Evolutionary conservation across 1,140 invertebrate genomes (phyloP).

Genomic region (Drosophila biarmipes): DNA sequence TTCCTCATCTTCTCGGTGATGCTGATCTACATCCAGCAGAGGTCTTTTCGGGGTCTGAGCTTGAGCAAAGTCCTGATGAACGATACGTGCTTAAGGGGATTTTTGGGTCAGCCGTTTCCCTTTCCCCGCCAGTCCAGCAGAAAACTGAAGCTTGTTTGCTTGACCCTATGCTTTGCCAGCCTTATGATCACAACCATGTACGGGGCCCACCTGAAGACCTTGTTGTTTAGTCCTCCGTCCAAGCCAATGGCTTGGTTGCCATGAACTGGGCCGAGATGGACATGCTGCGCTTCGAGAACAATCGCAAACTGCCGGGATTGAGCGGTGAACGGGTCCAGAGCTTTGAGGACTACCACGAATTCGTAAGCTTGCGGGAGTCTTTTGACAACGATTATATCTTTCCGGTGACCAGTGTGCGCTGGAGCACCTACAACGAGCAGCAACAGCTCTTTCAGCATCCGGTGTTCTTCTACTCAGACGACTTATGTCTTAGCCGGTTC

Average conservation of each 20-base stretch:
- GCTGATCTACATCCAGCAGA: constrained; percentile 40
- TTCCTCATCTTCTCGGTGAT: constrained; percentile 51
- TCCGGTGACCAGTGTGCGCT: constrained; percentile 36
- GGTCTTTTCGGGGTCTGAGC: constrained; percentile 30
- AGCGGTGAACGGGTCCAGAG: constrained; percentile 7
- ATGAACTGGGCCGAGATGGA: background rate
- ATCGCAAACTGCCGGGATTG: no score
- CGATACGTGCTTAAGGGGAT: constrained; percentile 52
- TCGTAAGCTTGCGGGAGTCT: no score
- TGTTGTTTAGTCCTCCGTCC: background rate
- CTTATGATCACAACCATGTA: constrained; percentile 1
- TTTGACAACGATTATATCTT: constrained; percentile 25
- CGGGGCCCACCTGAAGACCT: background rate
- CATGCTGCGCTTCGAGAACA: background rate
- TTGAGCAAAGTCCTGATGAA: constrained; percentile 39
- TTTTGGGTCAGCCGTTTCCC: constrained; percentile 56
- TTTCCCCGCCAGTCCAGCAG: constrained; percentile 10
- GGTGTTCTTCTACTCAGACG: constrained; percentile 47
- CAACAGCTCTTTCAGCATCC: constrained; percentile 44
- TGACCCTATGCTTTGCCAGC: background rate
- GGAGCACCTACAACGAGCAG: constrained; percentile 44
- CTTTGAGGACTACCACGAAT: background rate
- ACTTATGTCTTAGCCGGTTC: constrained; percentile 13
- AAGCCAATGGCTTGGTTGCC: background rate
- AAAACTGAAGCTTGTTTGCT: constrained; percentile 11